A percentile compares a stretch with the other conserved stretches of the same genome.
phyloP scores from a whole-genome alignment of 2,888 invertebrate genomes.

The Molorchus minor region DNA sequence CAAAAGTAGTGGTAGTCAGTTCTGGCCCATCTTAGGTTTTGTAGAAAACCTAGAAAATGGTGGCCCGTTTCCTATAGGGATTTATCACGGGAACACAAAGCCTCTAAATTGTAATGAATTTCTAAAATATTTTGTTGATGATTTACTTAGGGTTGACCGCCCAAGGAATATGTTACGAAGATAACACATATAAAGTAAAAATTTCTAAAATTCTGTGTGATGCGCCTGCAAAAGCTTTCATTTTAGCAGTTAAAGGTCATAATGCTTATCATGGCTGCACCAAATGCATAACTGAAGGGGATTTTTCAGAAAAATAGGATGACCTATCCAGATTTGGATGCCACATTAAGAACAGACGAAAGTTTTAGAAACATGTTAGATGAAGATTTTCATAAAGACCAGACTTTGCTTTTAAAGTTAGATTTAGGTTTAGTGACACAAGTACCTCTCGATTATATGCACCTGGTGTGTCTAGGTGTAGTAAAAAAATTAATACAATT shows the following conservation, averaged over 20 bases:
- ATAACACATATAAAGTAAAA: conserved; percentile 7
- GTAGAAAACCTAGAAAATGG: conserved; percentile 8
- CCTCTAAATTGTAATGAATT: conserved; percentile 8
- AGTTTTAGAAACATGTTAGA: conserved; percentile 36
- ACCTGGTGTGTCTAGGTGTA: conserved; percentile 43
- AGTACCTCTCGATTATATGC: conserved; percentile 46
- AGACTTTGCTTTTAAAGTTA: conserved; percentile 36
- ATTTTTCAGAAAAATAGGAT: conserved; percentile 39
- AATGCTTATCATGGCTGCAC: conserved; percentile 43
- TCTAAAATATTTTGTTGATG: conserved; percentile 13
- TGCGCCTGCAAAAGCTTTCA: conserved; percentile 44
- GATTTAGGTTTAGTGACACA: conserved; percentile 42
- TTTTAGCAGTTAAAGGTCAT: conserved; percentile 40
- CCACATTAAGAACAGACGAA: conserved; percentile 40
- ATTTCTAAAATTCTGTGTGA: conserved; percentile 38
- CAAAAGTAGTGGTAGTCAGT: conserved; percentile 21
- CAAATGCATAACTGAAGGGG: conserved; percentile 45
- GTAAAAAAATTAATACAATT: conserved; percentile 40
- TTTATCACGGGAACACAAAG: conserved; percentile 17
- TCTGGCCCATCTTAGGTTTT: conserved; percentile 21
- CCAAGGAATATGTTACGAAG: conserved; percentile 1
- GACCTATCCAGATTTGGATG: conserved; percentile 37
- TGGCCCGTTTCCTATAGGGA: conserved; percentile 15
- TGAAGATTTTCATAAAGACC: conserved; percentile 42
- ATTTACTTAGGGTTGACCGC: conserved; percentile 8